A percentile compares a stretch with the other conserved stretches of the same genome.
phyloP scores from a whole-genome alignment of 1,140 invertebrate species.

The Lutraria rhynchaena region DNA sequence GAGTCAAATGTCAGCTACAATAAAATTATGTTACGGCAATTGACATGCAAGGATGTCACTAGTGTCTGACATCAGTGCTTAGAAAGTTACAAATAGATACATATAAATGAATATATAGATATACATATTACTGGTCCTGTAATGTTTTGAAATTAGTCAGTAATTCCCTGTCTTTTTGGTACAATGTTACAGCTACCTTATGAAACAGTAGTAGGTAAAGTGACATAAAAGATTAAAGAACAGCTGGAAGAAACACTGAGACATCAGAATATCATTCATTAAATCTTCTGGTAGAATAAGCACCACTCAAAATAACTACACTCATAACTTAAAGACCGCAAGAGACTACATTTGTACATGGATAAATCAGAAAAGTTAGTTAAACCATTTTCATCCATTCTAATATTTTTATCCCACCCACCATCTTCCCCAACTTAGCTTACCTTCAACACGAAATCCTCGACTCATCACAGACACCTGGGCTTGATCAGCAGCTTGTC shows the following conservation, averaged over 20 bases:
- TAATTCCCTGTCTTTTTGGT: too few relatives aligned
- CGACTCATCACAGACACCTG: constrained; percentile 34
- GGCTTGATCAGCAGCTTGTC: background rate
- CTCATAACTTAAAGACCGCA: background rate
- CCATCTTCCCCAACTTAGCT: background rate
- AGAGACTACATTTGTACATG: background rate
- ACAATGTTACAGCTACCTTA: too few relatives aligned
- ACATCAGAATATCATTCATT: too few relatives aligned
- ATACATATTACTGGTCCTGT: too few relatives aligned
- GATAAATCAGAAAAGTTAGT: background rate
- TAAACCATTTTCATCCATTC: background rate
- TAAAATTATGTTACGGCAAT: background rate
- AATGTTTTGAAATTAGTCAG: too few relatives aligned
- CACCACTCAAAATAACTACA: background rate
- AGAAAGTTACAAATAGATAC: background rate
- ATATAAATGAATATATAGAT: background rate
- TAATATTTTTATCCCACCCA: background rate
- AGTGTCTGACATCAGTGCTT: background rate
- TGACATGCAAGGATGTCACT: background rate
- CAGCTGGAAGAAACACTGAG: too few relatives aligned
- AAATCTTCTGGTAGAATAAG: background rate
- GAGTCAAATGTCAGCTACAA: background rate
- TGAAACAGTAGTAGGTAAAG: too few relatives aligned
- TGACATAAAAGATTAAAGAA: too few relatives aligned
- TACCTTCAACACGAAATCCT: constrained; percentile 46